A percentile compares a stretch with the other conserved stretches of the same genome.
These are phyloP conservation scores for Spicauda simplicius DNA, from an alignment of 2,888 invertebrate genomes.

Conservation along the genomic window DNA sequence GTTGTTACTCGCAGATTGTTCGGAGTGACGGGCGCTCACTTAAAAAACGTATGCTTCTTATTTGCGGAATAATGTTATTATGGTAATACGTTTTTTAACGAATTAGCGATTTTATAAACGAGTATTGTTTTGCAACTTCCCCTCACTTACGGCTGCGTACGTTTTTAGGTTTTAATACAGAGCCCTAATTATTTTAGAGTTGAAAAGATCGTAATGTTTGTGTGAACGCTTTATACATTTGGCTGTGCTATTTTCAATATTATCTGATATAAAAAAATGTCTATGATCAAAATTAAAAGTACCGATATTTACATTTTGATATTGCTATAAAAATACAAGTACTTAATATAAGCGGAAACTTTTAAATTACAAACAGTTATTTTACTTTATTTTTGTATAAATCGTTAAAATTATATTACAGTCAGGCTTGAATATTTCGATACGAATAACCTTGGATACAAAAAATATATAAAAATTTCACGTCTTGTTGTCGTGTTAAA, in stretches of 20 bases:
- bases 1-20: slow-evolving; percentile 13
- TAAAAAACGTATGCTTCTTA: background rate
- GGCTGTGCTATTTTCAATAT: too few relatives aligned
- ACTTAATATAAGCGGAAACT: background rate
- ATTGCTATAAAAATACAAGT: too few relatives aligned
- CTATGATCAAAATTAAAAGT: too few relatives aligned
- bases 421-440: background rate
- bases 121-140: background rate
- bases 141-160: too few relatives aligned
- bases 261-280: too few relatives aligned
- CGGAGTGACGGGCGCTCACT: slow-evolving; percentile 1
- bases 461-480: background rate
- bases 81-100: background rate
- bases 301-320: too few relatives aligned
- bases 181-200: too few relatives aligned
- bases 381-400: background rate
- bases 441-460: background rate
- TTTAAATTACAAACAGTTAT: background rate
- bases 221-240: too few relatives aligned
- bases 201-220: too few relatives aligned
- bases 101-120: background rate
- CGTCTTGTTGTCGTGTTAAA: background rate
- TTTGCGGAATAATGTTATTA: slow-evolving; percentile 9
- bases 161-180: too few relatives aligned
- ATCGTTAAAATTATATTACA: background rate